Evolutionary conservation across 2,888 invertebrate genomes (phyloP).

Genomic region (Drosophila greeni): DNA sequence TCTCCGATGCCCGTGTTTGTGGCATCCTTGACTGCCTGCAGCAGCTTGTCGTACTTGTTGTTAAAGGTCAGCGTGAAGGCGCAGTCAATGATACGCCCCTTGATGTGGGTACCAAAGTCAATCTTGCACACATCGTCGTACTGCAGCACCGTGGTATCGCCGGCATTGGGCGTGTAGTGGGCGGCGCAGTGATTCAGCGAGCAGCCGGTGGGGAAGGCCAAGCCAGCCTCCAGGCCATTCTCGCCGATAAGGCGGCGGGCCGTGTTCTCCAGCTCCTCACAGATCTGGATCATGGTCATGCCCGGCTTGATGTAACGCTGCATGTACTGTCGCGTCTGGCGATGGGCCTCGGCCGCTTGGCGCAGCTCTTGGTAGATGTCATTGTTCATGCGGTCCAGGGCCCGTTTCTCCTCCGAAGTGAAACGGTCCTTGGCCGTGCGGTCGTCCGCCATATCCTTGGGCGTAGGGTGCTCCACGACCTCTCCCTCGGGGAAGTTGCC

Average conservation of each 20-base stretch:
- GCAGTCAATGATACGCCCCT: constrained; percentile 98
- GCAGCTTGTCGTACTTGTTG: constrained; percentile 94
- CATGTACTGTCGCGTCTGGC: constrained; percentile 88
- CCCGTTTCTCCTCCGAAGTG: constrained; percentile 91
- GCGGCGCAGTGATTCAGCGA: constrained; percentile 99
- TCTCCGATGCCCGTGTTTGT: constrained; percentile 98
- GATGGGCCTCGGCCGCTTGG: constrained; percentile 97
- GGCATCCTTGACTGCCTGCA: constrained; percentile 97
- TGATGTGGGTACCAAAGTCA: constrained; percentile 98
- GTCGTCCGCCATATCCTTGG: constrained; percentile 84
- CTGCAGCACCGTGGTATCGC: constrained; percentile 94
- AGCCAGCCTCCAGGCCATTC: constrained; percentile 94
- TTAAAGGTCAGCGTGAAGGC: constrained; percentile 99
- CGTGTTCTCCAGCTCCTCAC: constrained; percentile 95
- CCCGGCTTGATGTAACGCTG: constrained; percentile 97
- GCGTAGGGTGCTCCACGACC: constrained; percentile 88
- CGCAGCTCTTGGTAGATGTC: constrained; percentile 92
- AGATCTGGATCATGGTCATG: constrained; percentile 99
- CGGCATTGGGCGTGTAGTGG: constrained; percentile 99
- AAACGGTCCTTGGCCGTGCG: constrained; percentile 92
- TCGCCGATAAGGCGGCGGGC: constrained; percentile 95
- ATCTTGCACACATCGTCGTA: constrained; percentile 99
- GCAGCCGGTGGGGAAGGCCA: constrained; percentile 98
- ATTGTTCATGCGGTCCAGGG: constrained; percentile 92
- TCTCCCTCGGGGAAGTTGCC: constrained; percentile 93